Conservation (phyloP, 2,888 invertebrate species). For the Apotomis betuletana region DNA sequence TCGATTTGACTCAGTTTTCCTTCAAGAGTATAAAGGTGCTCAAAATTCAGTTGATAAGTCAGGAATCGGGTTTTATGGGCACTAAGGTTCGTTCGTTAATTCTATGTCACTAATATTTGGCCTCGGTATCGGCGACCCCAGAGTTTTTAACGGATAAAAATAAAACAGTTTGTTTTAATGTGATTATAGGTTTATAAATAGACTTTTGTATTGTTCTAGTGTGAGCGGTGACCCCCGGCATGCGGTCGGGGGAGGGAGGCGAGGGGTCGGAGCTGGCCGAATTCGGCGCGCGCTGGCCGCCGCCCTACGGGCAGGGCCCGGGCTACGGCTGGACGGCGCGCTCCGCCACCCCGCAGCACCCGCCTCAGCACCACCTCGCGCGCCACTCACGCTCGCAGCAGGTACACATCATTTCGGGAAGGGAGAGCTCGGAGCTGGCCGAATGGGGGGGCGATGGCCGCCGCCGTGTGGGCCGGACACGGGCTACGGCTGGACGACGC, state of each 20-base stretch:
- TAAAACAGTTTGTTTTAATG: not conserved
- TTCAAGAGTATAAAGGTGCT: no score
- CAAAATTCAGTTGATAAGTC: no score
- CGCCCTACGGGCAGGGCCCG: conserved; percentile 83
- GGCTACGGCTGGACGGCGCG: conserved; percentile 82
- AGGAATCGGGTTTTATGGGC: no score
- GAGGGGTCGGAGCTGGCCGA: conserved; percentile 83
- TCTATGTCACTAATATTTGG: no score
- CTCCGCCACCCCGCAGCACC: conserved; percentile 81
- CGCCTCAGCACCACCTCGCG: conserved; percentile 79
- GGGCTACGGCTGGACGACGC: conserved; percentile 3
- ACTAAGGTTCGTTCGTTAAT: no score
- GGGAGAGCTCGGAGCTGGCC: not conserved
- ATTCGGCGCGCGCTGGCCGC: conserved; percentile 82
- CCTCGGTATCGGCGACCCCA: no score
- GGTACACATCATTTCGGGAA: conserved; percentile 51
- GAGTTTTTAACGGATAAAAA: no score
- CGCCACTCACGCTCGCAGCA: conserved; percentile 81
- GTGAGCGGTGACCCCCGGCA: conserved; percentile 79
- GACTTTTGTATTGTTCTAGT: conserved; percentile 53
- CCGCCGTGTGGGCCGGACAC: not conserved
- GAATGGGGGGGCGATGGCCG: not conserved
- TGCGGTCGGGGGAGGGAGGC: conserved; percentile 83
- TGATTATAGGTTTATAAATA: not conserved
- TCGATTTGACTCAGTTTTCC: no score